Conservation (phyloP, 2,888 invertebrate species). For the Acleris cristana region DNA sequence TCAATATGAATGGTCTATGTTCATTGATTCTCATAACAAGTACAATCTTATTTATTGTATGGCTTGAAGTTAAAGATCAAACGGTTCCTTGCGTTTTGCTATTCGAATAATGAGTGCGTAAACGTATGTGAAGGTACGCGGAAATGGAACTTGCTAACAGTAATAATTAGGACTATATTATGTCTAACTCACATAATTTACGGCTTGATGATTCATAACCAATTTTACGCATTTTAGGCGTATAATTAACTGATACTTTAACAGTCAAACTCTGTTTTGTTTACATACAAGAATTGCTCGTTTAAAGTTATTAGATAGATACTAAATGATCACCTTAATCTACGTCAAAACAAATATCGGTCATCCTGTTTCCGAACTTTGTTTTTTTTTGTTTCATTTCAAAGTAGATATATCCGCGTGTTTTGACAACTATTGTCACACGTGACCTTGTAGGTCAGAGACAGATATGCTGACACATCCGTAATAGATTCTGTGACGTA, state of each 20-base stretch:
- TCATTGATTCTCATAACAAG: too few species aligned
- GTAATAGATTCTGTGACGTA: slow-evolving; percentile 7
- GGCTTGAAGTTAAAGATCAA: too few species aligned
- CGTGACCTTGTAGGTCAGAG: background rate
- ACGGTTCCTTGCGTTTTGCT: too few species aligned
- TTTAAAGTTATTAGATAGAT: too few species aligned
- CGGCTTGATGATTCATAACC: slow-evolving; percentile 12
- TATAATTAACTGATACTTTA: background rate
- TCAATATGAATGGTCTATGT: too few species aligned
- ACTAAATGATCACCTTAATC: too few species aligned
- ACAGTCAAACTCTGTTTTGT: too few species aligned
- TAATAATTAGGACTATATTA: slow-evolving; percentile 7
- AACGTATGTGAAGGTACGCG: background rate
- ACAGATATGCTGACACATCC: background rate
- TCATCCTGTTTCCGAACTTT: too few species aligned
- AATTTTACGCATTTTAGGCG: slow-evolving; percentile 14
- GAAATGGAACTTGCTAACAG: slow-evolving; percentile 8
- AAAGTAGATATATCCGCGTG: background rate
- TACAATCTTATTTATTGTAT: too few species aligned
- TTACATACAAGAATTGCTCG: too few species aligned
- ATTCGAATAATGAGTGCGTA: background rate
- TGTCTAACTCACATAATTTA: background rate
- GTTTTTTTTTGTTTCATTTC: too few species aligned
- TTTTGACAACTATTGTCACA: slow-evolving; percentile 2
- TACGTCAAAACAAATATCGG: too few species aligned